Evolutionary conservation across 2,888 invertebrate species (phyloP), one percentile per base, ranked within the genome.

Genomic region (Lapara coniferarum): DNA sequence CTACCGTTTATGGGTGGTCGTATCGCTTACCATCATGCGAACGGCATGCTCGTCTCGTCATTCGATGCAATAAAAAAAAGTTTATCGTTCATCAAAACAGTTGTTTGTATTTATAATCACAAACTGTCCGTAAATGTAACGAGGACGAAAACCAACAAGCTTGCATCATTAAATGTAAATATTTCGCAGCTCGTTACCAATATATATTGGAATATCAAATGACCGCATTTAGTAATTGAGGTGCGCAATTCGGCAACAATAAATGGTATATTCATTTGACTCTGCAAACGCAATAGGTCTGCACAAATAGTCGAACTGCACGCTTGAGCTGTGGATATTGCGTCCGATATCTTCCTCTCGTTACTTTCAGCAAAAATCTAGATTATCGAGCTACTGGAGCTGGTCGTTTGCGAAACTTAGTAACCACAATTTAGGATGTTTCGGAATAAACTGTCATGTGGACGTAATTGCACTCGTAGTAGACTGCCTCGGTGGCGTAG

Each of bases 271-370:
- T 52, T 44, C 58, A 68, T 68, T 37, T 52, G 58, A 58, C 37
- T 37, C 19, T 19, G 55, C 25, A 37, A 51, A 58, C 51, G 57
- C 58, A 68, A 44, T 58, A 51, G 30, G 58, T 68, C 58, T 16
- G 16, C 46, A 49, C 66, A 59, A 68, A 58, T 58, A 68, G 58
- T 16, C 30, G 30, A 58, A 68, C 12, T 67, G 56, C 44, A 25
- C 14, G 12, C 57, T 8, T 51, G n/a, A 58, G 51, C 58, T 3
- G 7, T 8, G 51, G 49, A 57, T 68, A 67, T 49, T 57, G 57
- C 49, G 12, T 67, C 25, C 67, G 46, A 46, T 57, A 67, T 49
- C 49, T 67, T 8, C 14, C 0, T 37, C 49, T n/a, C 8, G 44
- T 51, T 16, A 16, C 37, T 55, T 14, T 16, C 7, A 14, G 16